Evolutionary conservation across 2,888 invertebrate genomes (phyloP).

Genomic region (Harmothoe impar): DNA sequence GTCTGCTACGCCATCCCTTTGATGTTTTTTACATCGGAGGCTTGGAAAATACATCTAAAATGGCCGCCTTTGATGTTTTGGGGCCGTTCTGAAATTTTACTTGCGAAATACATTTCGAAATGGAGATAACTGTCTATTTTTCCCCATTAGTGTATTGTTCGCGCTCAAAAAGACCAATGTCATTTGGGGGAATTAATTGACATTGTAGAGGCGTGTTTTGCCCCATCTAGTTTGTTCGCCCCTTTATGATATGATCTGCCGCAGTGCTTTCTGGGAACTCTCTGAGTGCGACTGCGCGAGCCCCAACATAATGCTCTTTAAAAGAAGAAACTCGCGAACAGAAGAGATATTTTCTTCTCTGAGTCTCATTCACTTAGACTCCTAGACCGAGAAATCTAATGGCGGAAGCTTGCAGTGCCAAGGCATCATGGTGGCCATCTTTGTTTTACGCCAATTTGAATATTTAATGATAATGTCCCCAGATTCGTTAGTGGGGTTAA

Average conservation of each 20-base stretch:
- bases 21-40: constrained; percentile 43
- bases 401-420: background rate
- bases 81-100: constrained; percentile 53
- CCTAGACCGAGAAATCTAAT: constrained; percentile 43
- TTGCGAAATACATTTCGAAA: constrained; percentile 55
- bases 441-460: constrained; percentile 42
- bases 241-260: constrained; percentile 53
- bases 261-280: constrained; percentile 1
- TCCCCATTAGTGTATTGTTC: constrained; percentile 60
- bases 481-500: constrained; percentile 20
- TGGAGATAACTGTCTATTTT: constrained; percentile 52
- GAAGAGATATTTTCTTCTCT: constrained; percentile 36
- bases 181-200: constrained; percentile 59
- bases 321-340: constrained; percentile 41
- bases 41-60: constrained; percentile 57
- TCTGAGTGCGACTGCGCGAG: background rate
- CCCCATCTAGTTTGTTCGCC: constrained; percentile 34
- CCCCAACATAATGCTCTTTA: constrained; percentile 51
- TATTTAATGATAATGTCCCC: background rate
- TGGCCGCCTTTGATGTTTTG: constrained; percentile 60
- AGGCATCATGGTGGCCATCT: constrained; percentile 16
- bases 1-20: constrained; percentile 39
- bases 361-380: constrained; percentile 28
- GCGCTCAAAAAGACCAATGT: constrained; percentile 35
- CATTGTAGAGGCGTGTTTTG: constrained; percentile 48